A percentile compares a stretch with the other conserved stretches of the same genome.
These are phyloP conservation scores for Cryptomyrus ogoouensis DNA, from an alignment of 2,113 vertebrate genomes.

Conservation along the genomic window DNA sequence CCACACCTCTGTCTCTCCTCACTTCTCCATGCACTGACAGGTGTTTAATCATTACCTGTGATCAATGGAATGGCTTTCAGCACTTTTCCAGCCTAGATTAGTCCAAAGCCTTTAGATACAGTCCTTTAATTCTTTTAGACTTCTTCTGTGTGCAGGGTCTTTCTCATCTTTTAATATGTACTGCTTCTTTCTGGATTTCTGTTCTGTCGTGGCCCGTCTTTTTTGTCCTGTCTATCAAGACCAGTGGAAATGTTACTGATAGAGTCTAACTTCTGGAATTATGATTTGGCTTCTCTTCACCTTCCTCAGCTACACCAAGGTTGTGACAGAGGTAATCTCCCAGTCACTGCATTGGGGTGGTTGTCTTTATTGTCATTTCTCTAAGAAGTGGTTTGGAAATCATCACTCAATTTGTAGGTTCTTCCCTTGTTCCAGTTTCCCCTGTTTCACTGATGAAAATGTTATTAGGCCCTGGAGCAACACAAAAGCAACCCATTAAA, in stretches of 20 bases:
- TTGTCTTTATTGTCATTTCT: slow-evolving; percentile 8
- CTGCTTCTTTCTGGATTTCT: neutral
- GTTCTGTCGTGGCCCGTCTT: neutral
- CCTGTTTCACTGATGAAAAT: slow-evolving; percentile 16
- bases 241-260: neutral
- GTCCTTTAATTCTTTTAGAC: neutral
- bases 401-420: slow-evolving; percentile 14
- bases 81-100: neutral
- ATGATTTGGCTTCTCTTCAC: neutral
- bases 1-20: neutral
- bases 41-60: slow-evolving; percentile 8
- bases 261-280: neutral
- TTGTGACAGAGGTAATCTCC: neutral
- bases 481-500: slow-evolving; percentile 23
- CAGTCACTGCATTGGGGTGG: slow-evolving; percentile 18
- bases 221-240: neutral
- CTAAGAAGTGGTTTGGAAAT: slow-evolving; percentile 11
- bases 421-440: neutral
- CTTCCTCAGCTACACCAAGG: neutral
- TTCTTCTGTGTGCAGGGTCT: neutral
- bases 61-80: neutral
- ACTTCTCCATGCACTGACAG: neutral
- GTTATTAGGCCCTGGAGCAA: slow-evolving; percentile 36
- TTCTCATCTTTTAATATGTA: neutral
- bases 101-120: neutral